Base-by-base conservation (phyloP, 2,797 vertebrate species). In the Oreortyx pictus region DNA sequence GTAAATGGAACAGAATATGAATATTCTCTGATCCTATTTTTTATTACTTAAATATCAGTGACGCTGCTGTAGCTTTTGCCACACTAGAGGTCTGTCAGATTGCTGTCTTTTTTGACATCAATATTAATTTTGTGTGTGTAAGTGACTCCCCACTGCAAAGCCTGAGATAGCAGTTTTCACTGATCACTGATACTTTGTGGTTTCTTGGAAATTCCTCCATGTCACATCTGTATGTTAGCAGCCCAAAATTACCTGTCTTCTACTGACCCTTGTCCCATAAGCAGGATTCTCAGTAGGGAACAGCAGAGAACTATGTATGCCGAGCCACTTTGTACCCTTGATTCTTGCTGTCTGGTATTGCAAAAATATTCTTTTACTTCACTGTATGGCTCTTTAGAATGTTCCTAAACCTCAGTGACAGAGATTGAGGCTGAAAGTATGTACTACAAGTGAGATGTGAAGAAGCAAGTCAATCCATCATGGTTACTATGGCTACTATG, bases 241-340 rank as follows among this genome's bases (percentile, higher is more conserved):
- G 4, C 6, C 3, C 13, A 20, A 70, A 71, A 23, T 6, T 37
- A 9, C 4, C 16, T 41, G 22, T 46, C n/a, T 59, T 54, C 10
- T 8, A 54, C 22, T 54, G 37, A 72, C 17, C 18, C 23, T 71
- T 56, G 7, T 72, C 79, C 19, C 72, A 13, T 4, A 13, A 6
- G 5, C 6, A 74, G n/a, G 9, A n/a, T 14, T 64, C 1, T 1
- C 23, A 31, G 35, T 20, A 39, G 43, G 16, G 20, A 71, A 23
- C 1, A 7, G 11, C 7, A 3, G 6, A 8, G 12, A 67, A 17
- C 5, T 27, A 6, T 37, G 17, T 2, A 11, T 44, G 29, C 20
- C 60, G 15, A 74, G 8, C 6, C 1, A 8, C 0, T 0, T 10
- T 56, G 3, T 47, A 57, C 20, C 27, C 11, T 70, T 74, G 23